Evolutionary conservation across 37 sponge, comb jelly and placozoan species (phyloP).

Genomic region (Oscarella lobularis): DNA sequence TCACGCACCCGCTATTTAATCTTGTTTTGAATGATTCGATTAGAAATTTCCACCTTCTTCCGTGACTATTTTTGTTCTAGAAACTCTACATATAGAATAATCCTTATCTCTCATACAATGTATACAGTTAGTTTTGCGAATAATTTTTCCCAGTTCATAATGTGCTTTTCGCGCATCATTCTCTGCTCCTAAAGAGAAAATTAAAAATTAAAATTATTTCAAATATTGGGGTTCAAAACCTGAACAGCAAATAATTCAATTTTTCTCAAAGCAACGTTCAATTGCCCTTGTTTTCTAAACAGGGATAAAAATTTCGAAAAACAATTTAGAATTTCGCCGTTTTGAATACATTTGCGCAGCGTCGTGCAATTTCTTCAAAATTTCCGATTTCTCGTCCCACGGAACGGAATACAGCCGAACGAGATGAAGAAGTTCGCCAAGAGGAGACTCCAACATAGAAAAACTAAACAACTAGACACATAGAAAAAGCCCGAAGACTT

Average conservation of each 20-base stretch:
- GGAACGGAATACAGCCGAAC: slow-evolving; percentile 37
- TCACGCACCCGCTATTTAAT: too few relatives aligned
- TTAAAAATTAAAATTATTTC: neutral
- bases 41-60: slow-evolving; percentile 72
- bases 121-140: slow-evolving; percentile 40
- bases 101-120: neutral
- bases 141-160: slow-evolving; percentile 55
- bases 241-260: slow-evolving; percentile 15
- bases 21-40: slow-evolving; percentile 68
- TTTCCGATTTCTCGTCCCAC: slow-evolving; percentile 52
- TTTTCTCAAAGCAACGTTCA: slow-evolving; percentile 40
- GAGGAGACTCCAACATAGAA: slow-evolving; percentile 41
- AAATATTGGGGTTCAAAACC: slow-evolving; percentile 21
- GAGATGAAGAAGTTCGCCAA: slow-evolving; percentile 39
- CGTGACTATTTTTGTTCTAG: slow-evolving; percentile 37
- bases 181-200: slow-evolving; percentile 36
- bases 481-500: too few relatives aligned
- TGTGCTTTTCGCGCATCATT: slow-evolving; percentile 25
- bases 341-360: slow-evolving; percentile 27
- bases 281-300: slow-evolving; percentile 38
- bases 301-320: neutral
- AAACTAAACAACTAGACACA: slow-evolving; percentile 16
- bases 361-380: slow-evolving; percentile 37
- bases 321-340: neutral
- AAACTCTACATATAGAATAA: neutral